A percentile compares a stretch with the other conserved stretches of the same genome.
Conservation (phyloP, 2,113 vertebrate species). For the Tachysurus fulvidraco region DNA sequence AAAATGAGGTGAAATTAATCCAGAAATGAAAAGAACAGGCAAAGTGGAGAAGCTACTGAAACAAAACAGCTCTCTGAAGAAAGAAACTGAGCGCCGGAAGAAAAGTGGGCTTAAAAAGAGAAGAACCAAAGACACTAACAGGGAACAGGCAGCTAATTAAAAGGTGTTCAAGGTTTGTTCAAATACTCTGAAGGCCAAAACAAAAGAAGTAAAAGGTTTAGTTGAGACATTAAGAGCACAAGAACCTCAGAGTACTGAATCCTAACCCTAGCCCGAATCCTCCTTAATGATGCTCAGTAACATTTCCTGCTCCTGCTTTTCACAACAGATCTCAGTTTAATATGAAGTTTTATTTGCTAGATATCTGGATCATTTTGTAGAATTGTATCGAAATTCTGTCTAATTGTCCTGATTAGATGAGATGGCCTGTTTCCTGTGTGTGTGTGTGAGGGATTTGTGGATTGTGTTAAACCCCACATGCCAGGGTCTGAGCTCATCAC, state of each 20-base stretch:
- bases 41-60: too few species aligned
- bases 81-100: too few species aligned
- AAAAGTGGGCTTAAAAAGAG: too few species aligned
- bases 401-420: constrained; percentile 19
- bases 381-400: constrained; percentile 25
- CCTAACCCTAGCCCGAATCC: too few species aligned
- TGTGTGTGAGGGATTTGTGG: not conserved
- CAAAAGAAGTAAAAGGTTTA: not conserved
- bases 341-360: not conserved
- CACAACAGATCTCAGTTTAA: not conserved
- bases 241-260: not conserved
- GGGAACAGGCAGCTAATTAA: too few species aligned
- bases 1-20: too few species aligned
- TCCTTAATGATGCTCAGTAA: not conserved
- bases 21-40: too few species aligned
- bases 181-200: too few species aligned
- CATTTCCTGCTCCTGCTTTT: not conserved
- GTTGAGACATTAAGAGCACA: not conserved
- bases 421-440: constrained; percentile 14
- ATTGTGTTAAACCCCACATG: constrained; percentile 10
- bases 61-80: too few species aligned
- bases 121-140: too few species aligned
- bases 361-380: not conserved
- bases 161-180: too few species aligned
- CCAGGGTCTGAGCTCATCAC: not conserved